Evolutionary conservation across 2,888 invertebrate species (phyloP).

Genomic region (Phyto melanocephala): DNA sequence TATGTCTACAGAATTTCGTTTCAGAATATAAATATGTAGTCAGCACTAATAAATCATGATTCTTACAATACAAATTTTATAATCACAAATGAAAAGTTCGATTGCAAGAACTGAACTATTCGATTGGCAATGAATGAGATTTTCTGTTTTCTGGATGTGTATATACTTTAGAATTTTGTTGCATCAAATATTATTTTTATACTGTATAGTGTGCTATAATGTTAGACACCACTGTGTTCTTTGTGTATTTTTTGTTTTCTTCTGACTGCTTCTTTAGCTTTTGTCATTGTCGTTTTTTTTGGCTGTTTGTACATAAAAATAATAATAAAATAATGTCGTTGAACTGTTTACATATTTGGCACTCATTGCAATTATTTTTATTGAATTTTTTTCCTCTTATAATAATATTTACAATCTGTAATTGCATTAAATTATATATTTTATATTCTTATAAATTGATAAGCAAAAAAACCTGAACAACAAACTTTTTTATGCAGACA

Average conservation of each 20-base stretch:
- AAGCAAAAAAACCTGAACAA: not conserved
- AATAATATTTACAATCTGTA: constrained; percentile 51
- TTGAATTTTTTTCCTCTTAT: constrained; percentile 40
- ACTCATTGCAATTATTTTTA: constrained; percentile 45
- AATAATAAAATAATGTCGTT: constrained; percentile 56
- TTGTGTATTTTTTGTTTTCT: constrained; percentile 1
- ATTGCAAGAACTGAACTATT: no score
- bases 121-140: no score
- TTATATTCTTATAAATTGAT: constrained; percentile 7
- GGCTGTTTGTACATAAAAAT: not conserved
- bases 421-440: constrained; percentile 48
- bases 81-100: no score
- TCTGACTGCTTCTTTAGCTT: not conserved
- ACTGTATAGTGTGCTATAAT: not conserved
- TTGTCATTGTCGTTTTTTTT: constrained; percentile 14
- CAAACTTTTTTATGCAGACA: not conserved
- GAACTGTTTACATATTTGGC: constrained; percentile 62
- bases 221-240: not conserved
- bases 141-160: no score
- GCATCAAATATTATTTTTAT: no score
- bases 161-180: no score
- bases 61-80: no score
- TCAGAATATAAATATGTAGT: no score
- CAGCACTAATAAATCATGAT: no score
- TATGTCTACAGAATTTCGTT: no score